These are phyloP conservation scores for Eilema griseolum DNA, from an alignment of 2,888 invertebrate species.

Conservation along the genomic window DNA sequence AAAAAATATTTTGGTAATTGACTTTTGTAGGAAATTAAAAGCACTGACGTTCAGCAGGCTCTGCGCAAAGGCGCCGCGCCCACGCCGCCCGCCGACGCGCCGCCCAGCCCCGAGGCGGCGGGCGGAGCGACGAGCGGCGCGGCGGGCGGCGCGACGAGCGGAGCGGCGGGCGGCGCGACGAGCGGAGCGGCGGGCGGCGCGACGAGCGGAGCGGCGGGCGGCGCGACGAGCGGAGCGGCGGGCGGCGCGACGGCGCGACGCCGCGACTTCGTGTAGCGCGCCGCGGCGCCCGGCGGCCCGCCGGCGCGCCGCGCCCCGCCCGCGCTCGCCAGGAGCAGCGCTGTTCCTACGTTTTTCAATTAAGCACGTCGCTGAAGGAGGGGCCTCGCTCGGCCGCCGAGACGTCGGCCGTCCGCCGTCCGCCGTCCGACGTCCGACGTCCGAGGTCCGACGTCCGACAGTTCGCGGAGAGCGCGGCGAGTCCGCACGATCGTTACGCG, in stretches of 20 bases:
- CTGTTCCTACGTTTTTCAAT: constrained; percentile 1
- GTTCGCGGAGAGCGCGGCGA: too few species aligned
- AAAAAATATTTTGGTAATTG: too few species aligned
- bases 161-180: constrained; percentile 28
- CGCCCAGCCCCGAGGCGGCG: constrained; percentile 38
- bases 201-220: constrained; percentile 25
- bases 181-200: constrained; percentile 35
- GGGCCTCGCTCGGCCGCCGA: constrained; percentile 18
- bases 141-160: constrained; percentile 37
- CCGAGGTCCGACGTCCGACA: too few species aligned
- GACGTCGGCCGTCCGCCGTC: not conserved
- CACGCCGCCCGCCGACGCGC: constrained; percentile 65
- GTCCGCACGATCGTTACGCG: not conserved
- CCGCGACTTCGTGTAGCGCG: constrained; percentile 21
- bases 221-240: constrained; percentile 29
- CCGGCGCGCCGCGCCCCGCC: constrained; percentile 30
- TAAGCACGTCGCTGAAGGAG: not conserved
- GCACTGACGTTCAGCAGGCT: constrained; percentile 65
- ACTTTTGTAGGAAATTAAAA: too few species aligned
- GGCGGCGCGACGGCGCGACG: constrained; percentile 27
- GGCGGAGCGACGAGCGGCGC: constrained; percentile 24
- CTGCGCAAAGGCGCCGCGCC: constrained; percentile 78
- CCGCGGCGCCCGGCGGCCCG: constrained; percentile 31
- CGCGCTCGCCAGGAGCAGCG: constrained; percentile 13
- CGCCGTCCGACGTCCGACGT: too few species aligned